Conservation (phyloP, 2,888 invertebrate species). For the Abrostola triplasia region DNA sequence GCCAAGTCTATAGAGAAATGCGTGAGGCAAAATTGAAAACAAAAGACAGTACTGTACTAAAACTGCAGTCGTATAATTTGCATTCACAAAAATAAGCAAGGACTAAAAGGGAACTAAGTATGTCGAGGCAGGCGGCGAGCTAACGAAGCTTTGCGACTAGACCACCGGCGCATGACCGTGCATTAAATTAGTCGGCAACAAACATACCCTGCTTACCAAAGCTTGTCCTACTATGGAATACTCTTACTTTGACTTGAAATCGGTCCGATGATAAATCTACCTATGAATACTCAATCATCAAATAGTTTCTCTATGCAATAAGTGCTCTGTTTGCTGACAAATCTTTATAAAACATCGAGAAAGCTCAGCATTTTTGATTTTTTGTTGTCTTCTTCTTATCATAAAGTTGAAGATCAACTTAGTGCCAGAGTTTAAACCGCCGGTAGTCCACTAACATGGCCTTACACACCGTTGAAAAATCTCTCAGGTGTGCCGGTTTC, state of each 20-base stretch:
- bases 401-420: too few species aligned
- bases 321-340: too few species aligned
- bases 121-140: conserved; percentile 38
- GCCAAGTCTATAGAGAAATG: neutral
- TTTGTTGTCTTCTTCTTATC: too few species aligned
- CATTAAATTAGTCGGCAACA: conserved; percentile 58
- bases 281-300: too few species aligned
- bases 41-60: neutral
- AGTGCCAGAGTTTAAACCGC: too few species aligned
- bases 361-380: too few species aligned
- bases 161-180: conserved; percentile 68
- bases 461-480: too few species aligned
- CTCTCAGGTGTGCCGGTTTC: too few species aligned
- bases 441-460: too few species aligned
- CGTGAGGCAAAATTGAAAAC: neutral
- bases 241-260: conserved; percentile 9
- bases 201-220: conserved; percentile 46
- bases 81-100: conserved; percentile 30
- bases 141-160: conserved; percentile 64
- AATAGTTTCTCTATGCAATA: too few species aligned
- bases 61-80: conserved; percentile 24
- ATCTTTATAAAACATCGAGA: too few species aligned
- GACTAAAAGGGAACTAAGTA: conserved; percentile 36
- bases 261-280: conserved; percentile 14
- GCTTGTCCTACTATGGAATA: conserved; percentile 39